Evolutionary conservation across 2,797 vertebrate genomes (phyloP), one percentile per base, ranked within the genome.

Genomic region (Champsocephalus esox): DNA sequence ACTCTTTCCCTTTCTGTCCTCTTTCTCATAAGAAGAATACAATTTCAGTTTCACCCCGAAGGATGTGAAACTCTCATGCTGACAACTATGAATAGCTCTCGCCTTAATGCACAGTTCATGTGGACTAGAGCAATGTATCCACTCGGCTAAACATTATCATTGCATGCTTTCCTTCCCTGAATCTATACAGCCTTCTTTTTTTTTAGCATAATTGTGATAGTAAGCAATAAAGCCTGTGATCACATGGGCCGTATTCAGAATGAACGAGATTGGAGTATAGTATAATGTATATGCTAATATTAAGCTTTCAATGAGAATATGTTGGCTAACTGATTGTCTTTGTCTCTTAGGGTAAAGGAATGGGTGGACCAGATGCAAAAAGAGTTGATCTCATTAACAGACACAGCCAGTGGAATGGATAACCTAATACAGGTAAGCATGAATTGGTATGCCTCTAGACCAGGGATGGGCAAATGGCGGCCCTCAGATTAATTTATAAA

Each of bases 361-460:
- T 99, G 98, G 98, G 97, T 97, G 72, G 95, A 97, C 64, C 96
- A 97, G 93, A 98, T 99, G 96, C 97, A 99, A 83, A 96, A 97
- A 73, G 97, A 99, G 58, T 93, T 99, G 0, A 94, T 98, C 80
- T 92, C 93, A 1, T 83, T 99, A 87, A 96, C 95, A 51, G 95
- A 96, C 80, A 93, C 94, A 49, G 95, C 97, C 76, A 98, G 95
- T 0, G 96, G 97, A 64, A 93, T 97, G 72, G 88, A 96, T 2
- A 83, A 91, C 28, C 95, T 99, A 43, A 92, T 89, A 62, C 60
- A 94, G 81, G 98, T 99, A 92, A 95, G 94, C 92, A 75, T 66
- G 17, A 48, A 41, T 44, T 66, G 2, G 34, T 38, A 38, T 38
- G 34, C 34, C 34, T 38, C 34, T 38, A 38, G 28, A 5, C 28